Conservation (phyloP, 2,888 invertebrate genomes). For the Tortrix viridana region DNA sequence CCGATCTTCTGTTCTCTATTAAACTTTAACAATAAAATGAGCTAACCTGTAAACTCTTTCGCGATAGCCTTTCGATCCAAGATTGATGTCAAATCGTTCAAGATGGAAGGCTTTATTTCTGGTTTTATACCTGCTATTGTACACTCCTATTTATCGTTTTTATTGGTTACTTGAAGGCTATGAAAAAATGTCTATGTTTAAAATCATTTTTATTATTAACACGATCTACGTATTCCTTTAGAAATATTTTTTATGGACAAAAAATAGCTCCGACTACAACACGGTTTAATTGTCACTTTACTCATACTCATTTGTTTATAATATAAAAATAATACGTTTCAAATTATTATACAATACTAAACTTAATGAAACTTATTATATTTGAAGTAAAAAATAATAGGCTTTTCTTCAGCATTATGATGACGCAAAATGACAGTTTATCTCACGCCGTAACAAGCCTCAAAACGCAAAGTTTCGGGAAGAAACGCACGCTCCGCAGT, state of each 20-base stretch:
- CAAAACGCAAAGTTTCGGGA: conserved; percentile 34
- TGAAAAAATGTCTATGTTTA: too few species aligned
- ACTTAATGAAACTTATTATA: conserved; percentile 21
- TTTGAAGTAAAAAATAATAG: too few species aligned
- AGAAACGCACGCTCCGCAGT: conserved; percentile 38
- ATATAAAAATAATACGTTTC: too few species aligned
- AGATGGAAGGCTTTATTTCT: neutral
- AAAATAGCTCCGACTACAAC: too few species aligned
- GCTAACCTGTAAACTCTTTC: conserved; percentile 29
- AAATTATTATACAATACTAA: too few species aligned
- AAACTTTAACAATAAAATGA: conserved; percentile 39
- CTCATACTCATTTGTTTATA: too few species aligned
- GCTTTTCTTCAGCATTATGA: conserved; percentile 15
- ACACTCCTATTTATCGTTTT: neutral
- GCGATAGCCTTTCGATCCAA: conserved; percentile 18
- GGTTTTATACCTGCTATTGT: conserved; percentile 5
- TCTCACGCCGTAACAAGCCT: conserved; percentile 36
- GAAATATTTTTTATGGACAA: too few species aligned
- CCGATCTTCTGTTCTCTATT: conserved; percentile 35
- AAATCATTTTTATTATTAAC: too few species aligned
- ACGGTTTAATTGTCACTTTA: neutral
- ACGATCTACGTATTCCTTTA: too few species aligned
- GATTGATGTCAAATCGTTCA: conserved; percentile 7
- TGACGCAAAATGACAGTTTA: conserved; percentile 35
- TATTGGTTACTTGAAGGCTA: neutral